Evolutionary conservation across 2,797 vertebrate species (phyloP).

Genomic region (Coccyzus lansbergi): DNA sequence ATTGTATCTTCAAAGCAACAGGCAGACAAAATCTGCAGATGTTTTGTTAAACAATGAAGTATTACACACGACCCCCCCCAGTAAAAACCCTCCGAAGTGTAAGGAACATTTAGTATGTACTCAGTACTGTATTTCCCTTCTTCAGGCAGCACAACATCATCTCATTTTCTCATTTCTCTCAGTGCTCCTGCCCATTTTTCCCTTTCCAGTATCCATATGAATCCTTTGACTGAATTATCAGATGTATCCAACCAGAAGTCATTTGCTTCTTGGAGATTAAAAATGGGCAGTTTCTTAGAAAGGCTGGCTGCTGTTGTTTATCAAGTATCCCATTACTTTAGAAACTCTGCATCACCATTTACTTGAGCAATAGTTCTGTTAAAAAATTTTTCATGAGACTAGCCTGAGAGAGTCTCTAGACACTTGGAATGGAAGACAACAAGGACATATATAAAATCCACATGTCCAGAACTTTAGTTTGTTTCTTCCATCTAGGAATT

Average conservation of each 20-base stretch:
- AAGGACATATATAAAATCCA: background rate
- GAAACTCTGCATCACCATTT: slow-evolving; percentile 7
- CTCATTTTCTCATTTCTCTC: background rate
- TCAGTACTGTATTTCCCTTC: background rate
- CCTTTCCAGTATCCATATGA: background rate
- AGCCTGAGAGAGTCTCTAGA: background rate
- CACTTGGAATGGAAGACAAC: background rate
- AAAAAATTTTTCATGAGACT: background rate
- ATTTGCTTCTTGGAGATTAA: slow-evolving; percentile 11
- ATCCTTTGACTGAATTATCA: background rate
- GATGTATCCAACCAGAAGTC: background rate
- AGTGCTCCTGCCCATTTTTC: background rate
- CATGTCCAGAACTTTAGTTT: background rate
- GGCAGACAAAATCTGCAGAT: background rate
- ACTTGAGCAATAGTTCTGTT: background rate
- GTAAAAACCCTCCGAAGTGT: background rate
- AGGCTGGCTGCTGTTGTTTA: background rate
- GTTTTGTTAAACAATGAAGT: background rate
- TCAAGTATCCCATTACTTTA: background rate
- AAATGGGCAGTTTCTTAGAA: background rate
- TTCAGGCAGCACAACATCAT: background rate
- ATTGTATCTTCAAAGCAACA: background rate
- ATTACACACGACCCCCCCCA: background rate
- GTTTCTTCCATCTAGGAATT: background rate
- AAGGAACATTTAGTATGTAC: background rate